Conservation (phyloP, 2,113 vertebrate genomes). For the Chauna torquata region DNA sequence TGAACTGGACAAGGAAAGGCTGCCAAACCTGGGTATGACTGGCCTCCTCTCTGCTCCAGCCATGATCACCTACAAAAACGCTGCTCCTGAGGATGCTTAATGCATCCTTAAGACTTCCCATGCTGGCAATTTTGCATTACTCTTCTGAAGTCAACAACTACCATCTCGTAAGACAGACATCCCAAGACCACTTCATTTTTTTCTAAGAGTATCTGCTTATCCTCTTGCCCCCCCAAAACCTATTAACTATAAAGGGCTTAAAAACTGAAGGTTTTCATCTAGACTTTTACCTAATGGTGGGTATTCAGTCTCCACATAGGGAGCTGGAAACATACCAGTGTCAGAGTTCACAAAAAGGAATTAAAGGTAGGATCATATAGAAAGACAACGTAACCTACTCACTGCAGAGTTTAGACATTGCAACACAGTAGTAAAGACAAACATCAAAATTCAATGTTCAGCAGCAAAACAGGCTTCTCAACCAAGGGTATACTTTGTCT, state of each 20-base stretch:
- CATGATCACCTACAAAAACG: background rate
- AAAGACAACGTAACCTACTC: background rate
- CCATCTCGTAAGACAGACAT: background rate
- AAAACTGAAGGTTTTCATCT: background rate
- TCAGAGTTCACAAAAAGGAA: background rate
- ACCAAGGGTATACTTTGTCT: conserved; percentile 13
- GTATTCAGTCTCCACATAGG: background rate
- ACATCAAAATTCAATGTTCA: background rate
- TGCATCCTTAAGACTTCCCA: background rate
- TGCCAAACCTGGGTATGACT: background rate
- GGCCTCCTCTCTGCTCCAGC: background rate
- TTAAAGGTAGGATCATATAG: background rate
- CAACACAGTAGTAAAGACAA: conserved; percentile 47
- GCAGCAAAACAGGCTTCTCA: conserved; percentile 17
- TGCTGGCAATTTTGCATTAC: background rate
- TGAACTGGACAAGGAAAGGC: background rate
- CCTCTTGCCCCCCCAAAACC: background rate
- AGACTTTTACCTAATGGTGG: background rate
- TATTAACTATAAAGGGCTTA: background rate
- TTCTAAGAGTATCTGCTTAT: background rate
- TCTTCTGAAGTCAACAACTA: background rate
- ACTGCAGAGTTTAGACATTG: conserved; percentile 8
- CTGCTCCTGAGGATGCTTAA: background rate
- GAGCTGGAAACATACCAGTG: background rate
- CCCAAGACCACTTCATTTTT: background rate